Evolutionary conservation across 2,797 vertebrate genomes (phyloP), one percentile per base, ranked within the genome.

Genomic region (Muraenolepis orangiensis): DNA sequence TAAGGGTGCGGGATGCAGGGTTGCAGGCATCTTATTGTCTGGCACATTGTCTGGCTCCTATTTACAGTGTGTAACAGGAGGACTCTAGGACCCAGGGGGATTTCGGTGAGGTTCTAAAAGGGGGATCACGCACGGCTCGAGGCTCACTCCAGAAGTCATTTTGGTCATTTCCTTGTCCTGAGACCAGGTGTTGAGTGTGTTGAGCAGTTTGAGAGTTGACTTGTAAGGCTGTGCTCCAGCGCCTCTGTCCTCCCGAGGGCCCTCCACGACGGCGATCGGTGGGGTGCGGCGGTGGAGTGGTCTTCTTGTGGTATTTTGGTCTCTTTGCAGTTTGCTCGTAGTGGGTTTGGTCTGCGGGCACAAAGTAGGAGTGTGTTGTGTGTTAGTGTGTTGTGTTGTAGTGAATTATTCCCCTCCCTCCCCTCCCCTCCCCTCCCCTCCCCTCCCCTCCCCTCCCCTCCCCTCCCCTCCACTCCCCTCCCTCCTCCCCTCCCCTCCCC

Each of bases 401-500:
- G 32, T 74, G 70, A 77, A 81, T 68, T 6, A 72, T 68, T 38
- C 36, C 20, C n/a, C 36, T 69, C 26, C 23, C 66, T 79, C 83
- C 73, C 84, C 87, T 67, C 68, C 77, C 85, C 82, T 73, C 26
- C 23, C 66, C 78, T 83, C 73, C 84, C 87, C 64, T 66, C 77
- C 85, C 82, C 72, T 38, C 36, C 20, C n/a, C 36, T 69, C 26
- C 23, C 66, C 78, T 83, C 73, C 84, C 87, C 64, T 66, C 77
- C 85, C 82, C 72, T 38, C 36, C 20, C n/a, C 36, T 69, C 26
- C 23, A n/a, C 66, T 79, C 83, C 73, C 84, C 87, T 67, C 68
- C 77, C 85, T n/a, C 82, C 72, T 38, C 36, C 20, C n/a, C 36
- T 69, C 26, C 23, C 66, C 78, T 83, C 73, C 84, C 87, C 64